Conservation (phyloP, 1,140 invertebrate species). For the Aphaenogaster floridana region DNA sequence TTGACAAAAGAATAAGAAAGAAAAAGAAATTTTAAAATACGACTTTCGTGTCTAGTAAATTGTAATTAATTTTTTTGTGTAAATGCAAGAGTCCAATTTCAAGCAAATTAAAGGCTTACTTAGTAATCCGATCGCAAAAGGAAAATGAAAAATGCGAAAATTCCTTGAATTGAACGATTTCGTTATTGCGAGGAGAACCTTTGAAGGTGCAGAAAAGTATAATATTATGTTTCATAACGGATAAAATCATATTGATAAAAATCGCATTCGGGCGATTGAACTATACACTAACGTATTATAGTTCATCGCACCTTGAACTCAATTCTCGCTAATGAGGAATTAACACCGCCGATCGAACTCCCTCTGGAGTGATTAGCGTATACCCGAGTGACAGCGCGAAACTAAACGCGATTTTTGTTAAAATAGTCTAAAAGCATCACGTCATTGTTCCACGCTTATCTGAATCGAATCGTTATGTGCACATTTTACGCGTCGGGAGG, state of each 20-base stretch:
- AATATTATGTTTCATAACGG: neutral
- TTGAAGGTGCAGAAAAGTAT: neutral
- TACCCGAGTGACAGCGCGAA: neutral
- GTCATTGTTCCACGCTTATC: neutral
- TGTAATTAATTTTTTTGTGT: neutral
- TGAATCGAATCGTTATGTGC: neutral
- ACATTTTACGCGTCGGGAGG: neutral
- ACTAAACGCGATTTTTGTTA: neutral
- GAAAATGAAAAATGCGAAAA: too few species aligned
- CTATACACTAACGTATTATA: neutral
- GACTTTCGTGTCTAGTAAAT: neutral
- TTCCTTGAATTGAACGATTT: too few species aligned
- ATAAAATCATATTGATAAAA: neutral
- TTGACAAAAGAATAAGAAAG: neutral
- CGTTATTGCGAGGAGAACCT: neutral
- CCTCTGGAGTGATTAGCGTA: neutral
- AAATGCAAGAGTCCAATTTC: neutral
- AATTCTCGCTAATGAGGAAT: constrained; percentile 2
- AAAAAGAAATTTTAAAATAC: neutral
- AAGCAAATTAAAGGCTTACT: neutral
- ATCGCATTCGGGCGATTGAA: neutral
- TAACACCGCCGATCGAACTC: neutral
- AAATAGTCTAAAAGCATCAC: neutral
- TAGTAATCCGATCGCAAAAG: neutral
- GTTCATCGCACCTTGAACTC: neutral